Conservation (phyloP, 2,797 vertebrate species). For the Eidolon dupreanum region DNA sequence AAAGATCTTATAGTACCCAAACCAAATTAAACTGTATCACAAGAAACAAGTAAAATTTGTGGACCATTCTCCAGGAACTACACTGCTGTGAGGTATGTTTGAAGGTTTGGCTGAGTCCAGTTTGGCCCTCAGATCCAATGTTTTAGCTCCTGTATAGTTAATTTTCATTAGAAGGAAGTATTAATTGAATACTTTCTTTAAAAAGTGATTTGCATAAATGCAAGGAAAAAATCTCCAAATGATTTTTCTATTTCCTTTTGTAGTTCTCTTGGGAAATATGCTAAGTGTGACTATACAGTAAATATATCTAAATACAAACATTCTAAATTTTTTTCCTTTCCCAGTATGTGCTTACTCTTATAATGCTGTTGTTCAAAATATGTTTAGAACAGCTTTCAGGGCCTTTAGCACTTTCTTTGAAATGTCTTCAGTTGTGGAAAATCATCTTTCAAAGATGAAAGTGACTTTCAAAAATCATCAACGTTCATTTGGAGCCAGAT, state of each 20-base stretch:
- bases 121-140: neutral
- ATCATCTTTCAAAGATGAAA: constrained; percentile 7
- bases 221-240: neutral
- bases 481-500: neutral
- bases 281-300: constrained; percentile 12
- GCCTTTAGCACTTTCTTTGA: constrained; percentile 2
- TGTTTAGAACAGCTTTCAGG: constrained; percentile 17
- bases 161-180: constrained; percentile 17
- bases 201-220: neutral
- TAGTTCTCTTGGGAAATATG: constrained; percentile 27
- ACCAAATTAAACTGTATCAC: constrained; percentile 43
- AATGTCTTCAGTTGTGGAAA: constrained; percentile 17
- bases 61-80: neutral
- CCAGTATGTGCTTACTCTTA: neutral
- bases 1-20: constrained; percentile 18
- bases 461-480: constrained; percentile 11
- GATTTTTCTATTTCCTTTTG: constrained; percentile 41
- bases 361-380: constrained; percentile 24
- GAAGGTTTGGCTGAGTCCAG: neutral
- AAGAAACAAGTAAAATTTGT: constrained; percentile 60
- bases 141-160: constrained; percentile 26
- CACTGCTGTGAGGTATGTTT: neutral
- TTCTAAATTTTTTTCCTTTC: neutral
- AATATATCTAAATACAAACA: constrained; percentile 30
- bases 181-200: neutral